These are phyloP conservation scores for Drosophila suzukii DNA, from an alignment of 1,140 invertebrate genomes.

Conservation along the genomic window DNA sequence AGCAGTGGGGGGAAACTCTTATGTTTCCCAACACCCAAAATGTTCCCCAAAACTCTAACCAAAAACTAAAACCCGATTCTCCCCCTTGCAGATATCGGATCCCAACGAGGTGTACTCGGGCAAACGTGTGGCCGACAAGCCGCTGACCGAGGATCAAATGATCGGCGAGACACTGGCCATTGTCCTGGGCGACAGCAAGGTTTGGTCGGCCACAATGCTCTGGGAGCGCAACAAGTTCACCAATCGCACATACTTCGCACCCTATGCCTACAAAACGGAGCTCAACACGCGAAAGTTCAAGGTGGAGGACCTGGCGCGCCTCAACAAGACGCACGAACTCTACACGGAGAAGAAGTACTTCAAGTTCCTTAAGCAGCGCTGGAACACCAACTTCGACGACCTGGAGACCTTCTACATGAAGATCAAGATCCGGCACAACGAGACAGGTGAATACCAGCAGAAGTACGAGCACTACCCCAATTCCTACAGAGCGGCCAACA, in stretches of 20 bases:
- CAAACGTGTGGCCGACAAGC: constrained; percentile 93
- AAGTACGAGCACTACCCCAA: constrained; percentile 96
- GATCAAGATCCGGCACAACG: constrained; percentile 95
- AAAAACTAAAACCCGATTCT: neutral
- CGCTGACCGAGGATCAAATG: constrained; percentile 97
- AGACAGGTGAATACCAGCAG: constrained; percentile 91
- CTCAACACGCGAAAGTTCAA: constrained; percentile 93
- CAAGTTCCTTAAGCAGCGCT: constrained; percentile 94
- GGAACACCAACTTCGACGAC: constrained; percentile 96
- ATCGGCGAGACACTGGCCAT: constrained; percentile 96
- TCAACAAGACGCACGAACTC: constrained; percentile 91
- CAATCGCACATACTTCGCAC: constrained; percentile 96
- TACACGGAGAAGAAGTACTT: constrained; percentile 95
- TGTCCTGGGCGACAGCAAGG: constrained; percentile 95
- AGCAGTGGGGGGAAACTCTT: constrained; percentile 19
- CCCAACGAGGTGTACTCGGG: constrained; percentile 97
- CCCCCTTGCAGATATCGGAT: constrained; percentile 90
- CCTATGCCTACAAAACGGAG: constrained; percentile 95
- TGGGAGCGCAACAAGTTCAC: constrained; percentile 99
- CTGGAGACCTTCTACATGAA: constrained; percentile 97
- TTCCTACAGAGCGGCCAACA: constrained; percentile 93
- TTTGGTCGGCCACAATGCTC: constrained; percentile 96
- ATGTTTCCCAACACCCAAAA: neutral
- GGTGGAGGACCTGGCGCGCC: constrained; percentile 93
- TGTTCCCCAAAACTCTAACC: constrained; percentile 7